Percentiles rank a stretch among this genome's conserved stretches.
phyloP scores from a whole-genome alignment of 2,888 invertebrate species.

The Phalangium opilio region DNA sequence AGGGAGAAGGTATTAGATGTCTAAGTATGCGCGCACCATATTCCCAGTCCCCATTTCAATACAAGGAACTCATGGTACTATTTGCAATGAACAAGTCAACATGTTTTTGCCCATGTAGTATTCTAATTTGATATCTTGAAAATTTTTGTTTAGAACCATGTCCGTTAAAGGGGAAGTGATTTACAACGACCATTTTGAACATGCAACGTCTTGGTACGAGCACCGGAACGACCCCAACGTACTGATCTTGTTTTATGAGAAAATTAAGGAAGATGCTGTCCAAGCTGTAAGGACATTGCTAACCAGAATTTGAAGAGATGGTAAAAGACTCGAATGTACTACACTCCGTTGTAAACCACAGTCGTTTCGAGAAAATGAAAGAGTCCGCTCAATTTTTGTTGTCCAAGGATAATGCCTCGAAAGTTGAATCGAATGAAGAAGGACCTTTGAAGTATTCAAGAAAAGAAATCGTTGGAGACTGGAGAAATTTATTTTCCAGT shows the following conservation, averaged over 20 bases:
- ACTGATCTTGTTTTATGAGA: conserved; percentile 30
- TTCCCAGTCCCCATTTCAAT: too few species aligned
- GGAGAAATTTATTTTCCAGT: conserved; percentile 30
- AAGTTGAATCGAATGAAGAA: too few species aligned
- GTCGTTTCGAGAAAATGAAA: conserved; percentile 14
- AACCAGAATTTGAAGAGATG: conserved; percentile 1
- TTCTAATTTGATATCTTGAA: too few species aligned
- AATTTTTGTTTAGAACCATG: too few species aligned
- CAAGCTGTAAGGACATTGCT: conserved; percentile 16
- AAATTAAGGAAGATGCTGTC: conserved; percentile 26
- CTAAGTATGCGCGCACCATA: too few species aligned
- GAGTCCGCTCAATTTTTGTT: background rate
- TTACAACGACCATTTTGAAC: conserved; percentile 18
- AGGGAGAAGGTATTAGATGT: too few species aligned
- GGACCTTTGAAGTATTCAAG: background rate
- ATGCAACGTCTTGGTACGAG: conserved; percentile 11
- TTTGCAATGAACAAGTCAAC: too few species aligned
- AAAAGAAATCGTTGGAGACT: conserved; percentile 31
- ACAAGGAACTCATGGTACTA: too few species aligned
- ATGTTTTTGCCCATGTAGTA: too few species aligned
- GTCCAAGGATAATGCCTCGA: too few species aligned
- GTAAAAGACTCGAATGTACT: conserved; percentile 1
- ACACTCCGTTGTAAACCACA: conserved; percentile 4
- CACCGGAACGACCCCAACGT: conserved; percentile 25
- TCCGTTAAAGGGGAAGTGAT: conserved; percentile 27